Conservation (phyloP, 2,797 vertebrate genomes). For the Clarias fuscus region DNA sequence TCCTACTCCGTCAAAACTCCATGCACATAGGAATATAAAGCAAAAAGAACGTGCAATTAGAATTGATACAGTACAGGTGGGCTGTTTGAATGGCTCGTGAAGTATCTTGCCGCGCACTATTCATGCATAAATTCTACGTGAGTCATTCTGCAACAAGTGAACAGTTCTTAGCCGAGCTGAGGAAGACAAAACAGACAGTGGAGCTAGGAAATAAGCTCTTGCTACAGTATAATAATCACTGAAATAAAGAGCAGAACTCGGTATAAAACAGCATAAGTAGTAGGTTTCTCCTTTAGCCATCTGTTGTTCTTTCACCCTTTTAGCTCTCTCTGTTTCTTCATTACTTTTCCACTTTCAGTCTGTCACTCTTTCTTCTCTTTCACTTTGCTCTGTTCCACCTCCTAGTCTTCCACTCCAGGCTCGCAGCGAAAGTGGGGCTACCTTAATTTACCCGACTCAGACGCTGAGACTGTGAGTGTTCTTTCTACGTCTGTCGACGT, state of each 20-base stretch:
- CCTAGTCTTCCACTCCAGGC: conserved; percentile 74
- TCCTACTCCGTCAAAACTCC: conserved; percentile 3
- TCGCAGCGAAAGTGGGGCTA: conserved; percentile 89
- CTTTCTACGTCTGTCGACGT: conserved; percentile 43
- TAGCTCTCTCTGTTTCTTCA: background rate
- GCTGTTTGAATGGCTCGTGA: conserved; percentile 34
- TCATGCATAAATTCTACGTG: conserved; percentile 35
- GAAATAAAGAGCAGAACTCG: background rate
- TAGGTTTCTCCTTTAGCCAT: background rate
- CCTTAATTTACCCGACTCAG: conserved; percentile 92
- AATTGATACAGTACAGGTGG: conserved; percentile 43
- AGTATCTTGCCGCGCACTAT: conserved; percentile 14
- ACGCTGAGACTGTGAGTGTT: conserved; percentile 96
- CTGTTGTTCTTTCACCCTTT: conserved; percentile 28
- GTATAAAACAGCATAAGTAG: background rate
- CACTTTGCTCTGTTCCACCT: conserved; percentile 28
- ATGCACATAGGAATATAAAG: conserved; percentile 24
- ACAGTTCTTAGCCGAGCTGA: conserved; percentile 6
- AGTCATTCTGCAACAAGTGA: conserved; percentile 41
- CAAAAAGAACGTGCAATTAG: conserved; percentile 42
- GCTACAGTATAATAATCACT: background rate
- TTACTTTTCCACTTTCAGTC: conserved; percentile 17
- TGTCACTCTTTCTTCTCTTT: conserved; percentile 39
- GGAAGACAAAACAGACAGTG: background rate
- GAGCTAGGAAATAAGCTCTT: background rate